Base-by-base conservation (phyloP, 2,888 invertebrate genomes). In the Nematopogon swammerdamellus region DNA sequence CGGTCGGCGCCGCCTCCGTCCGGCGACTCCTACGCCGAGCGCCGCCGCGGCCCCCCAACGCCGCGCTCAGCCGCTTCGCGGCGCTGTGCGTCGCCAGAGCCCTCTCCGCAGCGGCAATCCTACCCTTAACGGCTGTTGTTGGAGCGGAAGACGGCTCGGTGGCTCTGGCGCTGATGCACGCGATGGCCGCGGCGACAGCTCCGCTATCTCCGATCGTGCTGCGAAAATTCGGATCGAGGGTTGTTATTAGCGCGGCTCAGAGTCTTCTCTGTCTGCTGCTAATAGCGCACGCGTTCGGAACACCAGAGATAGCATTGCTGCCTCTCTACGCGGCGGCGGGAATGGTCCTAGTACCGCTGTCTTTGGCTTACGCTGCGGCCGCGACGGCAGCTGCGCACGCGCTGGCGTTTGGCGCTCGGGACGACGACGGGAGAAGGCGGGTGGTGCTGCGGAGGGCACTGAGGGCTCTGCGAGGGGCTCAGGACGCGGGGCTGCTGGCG, bases 1-100 rank as follows among this genome's bases (percentile, higher is more conserved):
- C 88, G 1, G 86, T 89, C 25, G 89, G 89, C 1, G 88, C 89
- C 0, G 88, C 88, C 1, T 91, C 91, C 1, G 90, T 91, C 10
- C 82, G 90, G 3, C 82, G 89, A 1, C 75, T 92, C 14, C 82
- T 91, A 49, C 85, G 88, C 0, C 58, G 74, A 36, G 75, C 68
- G 29, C 76, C 79, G 0, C 60, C 74, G 63, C 61, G 80, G 70
- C 54, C 84, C 65, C 80, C 83, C 63, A 60, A 76, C 64, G 60
- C 80, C 56, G 53, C 80, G 59, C 67, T 80, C 64, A 59, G 63
- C 68, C 67, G 71, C 56, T 72, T 86, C 62, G 64, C 82, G 42
- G 65, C 85, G 50, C 64, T 85, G 55, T 77, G 85, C 64, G 53
- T 84, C 54, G 68, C 85, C 20, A 86, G 87, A 57, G 81, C 85